Evolutionary conservation across 2,113 vertebrate genomes (phyloP).

Genomic region (Centrocercus urophasianus): DNA sequence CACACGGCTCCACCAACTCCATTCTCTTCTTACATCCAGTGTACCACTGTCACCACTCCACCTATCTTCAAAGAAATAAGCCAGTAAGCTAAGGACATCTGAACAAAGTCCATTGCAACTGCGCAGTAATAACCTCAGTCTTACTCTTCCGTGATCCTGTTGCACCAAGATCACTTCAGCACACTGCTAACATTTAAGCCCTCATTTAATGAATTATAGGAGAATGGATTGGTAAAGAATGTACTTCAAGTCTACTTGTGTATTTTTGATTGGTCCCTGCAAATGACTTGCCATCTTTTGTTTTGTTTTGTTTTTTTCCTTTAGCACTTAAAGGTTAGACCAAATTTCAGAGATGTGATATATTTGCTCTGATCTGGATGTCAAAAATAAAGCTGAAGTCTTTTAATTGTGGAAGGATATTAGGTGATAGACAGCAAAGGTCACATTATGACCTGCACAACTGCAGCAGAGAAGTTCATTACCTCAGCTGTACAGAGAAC

Average conservation of each 20-base stretch:
- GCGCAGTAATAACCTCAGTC: not conserved
- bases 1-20: not conserved
- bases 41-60: fast-evolving
- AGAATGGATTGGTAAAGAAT: not conserved
- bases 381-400: conserved; percentile 43
- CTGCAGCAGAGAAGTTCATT: conserved; percentile 8
- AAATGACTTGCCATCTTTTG: not conserved
- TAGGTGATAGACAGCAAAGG: conserved; percentile 41
- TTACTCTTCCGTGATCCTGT: fast-evolving
- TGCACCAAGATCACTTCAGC: not conserved
- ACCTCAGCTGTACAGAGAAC: conserved; percentile 5
- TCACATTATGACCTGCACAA: conserved; percentile 31
- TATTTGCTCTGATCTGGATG: conserved; percentile 5
- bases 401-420: conserved; percentile 8
- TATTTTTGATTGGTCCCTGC: not conserved
- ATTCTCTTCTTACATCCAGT: not conserved
- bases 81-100: not conserved
- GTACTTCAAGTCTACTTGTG: not conserved
- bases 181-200: not conserved
- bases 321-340: not conserved
- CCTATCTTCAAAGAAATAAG: not conserved
- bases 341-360: not conserved
- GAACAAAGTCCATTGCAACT: not conserved
- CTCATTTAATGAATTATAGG: not conserved
- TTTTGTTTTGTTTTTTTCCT: not conserved